Conservation (phyloP, 2,888 invertebrate genomes). For the Sphaerophoria taeniata region DNA sequence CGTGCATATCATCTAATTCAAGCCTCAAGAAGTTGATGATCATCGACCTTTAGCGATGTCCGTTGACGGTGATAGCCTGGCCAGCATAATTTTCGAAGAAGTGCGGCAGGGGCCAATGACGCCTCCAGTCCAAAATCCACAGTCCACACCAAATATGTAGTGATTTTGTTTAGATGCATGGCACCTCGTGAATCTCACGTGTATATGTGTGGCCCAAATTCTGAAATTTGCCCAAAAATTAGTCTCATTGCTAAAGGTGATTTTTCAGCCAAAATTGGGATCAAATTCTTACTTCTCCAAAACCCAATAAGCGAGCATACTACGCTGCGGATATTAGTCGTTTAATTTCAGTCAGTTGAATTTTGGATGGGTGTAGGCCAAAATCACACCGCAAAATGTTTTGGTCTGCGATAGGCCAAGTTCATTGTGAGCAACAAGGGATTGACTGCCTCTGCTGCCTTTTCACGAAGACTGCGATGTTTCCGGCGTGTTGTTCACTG, state of each 20-base stretch:
- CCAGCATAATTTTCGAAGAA: no score
- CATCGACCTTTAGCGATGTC: no score
- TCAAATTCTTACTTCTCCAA: conserved; percentile 26
- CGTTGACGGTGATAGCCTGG: no score
- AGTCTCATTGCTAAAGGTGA: conserved; percentile 23
- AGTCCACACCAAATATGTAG: no score
- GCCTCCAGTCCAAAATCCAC: no score
- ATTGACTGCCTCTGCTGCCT: not conserved
- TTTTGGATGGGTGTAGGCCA: not conserved
- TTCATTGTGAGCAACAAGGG: not conserved
- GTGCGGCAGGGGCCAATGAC: no score
- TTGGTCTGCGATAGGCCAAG: conserved; percentile 1
- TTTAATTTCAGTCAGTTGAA: conserved; percentile 5
- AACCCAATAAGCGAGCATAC: conserved; percentile 11
- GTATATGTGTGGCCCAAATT: no score
- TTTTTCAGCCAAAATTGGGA: conserved; percentile 15
- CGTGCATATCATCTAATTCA: no score
- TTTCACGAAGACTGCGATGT: not conserved
- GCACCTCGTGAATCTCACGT: no score
- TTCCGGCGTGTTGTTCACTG: not conserved
- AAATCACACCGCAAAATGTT: not conserved
- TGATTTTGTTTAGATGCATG: not conserved
- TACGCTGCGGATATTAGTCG: not conserved
- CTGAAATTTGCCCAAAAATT: conserved; percentile 13
- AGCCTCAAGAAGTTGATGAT: no score